phyloP scores from a whole-genome alignment of 53 echinoderm and acorn worm species.

The Henricia sp. region DNA sequence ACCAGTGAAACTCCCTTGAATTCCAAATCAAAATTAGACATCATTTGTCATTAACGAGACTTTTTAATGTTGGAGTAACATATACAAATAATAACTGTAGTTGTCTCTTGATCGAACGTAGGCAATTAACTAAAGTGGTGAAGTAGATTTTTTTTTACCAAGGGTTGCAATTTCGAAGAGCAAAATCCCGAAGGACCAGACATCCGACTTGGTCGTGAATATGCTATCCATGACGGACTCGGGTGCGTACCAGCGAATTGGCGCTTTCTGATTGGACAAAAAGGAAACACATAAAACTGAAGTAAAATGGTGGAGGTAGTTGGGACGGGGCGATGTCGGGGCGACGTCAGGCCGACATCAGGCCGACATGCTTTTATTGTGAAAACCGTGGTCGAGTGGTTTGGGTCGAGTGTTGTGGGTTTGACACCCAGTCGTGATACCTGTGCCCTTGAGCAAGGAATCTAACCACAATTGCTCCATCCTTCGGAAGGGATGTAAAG shows the following conservation, averaged over 20 bases:
- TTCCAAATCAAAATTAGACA: too few relatives aligned
- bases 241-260: conserved; percentile 68
- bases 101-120: background rate
- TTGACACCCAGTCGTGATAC: too few relatives aligned
- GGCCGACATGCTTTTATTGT: too few relatives aligned
- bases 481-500: too few relatives aligned
- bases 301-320: background rate
- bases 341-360: too few relatives aligned
- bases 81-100: background rate
- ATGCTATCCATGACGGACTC: conserved; percentile 62
- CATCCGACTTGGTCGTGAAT: conserved; percentile 61
- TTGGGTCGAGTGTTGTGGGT: too few relatives aligned
- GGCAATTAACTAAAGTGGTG: background rate
- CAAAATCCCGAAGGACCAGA: conserved; percentile 63
- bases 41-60: too few relatives aligned
- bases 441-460: too few relatives aligned
- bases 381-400: too few relatives aligned
- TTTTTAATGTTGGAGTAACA: background rate
- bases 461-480: too few relatives aligned
- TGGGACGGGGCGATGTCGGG: too few relatives aligned
- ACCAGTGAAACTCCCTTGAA: too few relatives aligned
- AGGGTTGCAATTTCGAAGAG: conserved; percentile 67
- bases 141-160: background rate
- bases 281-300: background rate
- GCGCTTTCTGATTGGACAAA: conserved; percentile 56